phyloP scores from a whole-genome alignment of 2,888 invertebrate genomes.

The Neocrepidodera transversa region DNA sequence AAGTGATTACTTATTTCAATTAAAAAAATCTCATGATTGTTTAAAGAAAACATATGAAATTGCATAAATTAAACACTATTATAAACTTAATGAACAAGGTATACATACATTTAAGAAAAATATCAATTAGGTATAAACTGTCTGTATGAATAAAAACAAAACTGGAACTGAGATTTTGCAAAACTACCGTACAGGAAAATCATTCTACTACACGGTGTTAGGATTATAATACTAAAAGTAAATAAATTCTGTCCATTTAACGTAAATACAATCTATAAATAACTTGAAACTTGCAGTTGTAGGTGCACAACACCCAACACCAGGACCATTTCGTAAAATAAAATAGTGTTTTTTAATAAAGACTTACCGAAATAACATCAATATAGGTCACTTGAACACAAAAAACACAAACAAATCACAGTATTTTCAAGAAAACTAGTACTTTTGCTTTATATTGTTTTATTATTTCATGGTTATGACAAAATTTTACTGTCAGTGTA shows the following conservation, averaged over 20 bases:
- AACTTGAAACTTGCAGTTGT: conserved; percentile 37
- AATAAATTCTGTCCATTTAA: conserved; percentile 40
- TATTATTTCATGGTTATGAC: conserved; percentile 53
- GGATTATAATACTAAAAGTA: conserved; percentile 36
- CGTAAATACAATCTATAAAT: conserved; percentile 47
- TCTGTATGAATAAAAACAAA: conserved; percentile 14
- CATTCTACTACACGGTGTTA: conserved; percentile 14
- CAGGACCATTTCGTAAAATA: conserved; percentile 39
- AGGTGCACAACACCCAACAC: conserved; percentile 42
- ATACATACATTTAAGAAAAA: conserved; percentile 1
- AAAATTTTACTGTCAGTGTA: conserved; percentile 44
- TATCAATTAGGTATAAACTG: background rate
- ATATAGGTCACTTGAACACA: conserved; percentile 35
- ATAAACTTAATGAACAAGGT: background rate
- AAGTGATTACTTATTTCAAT: background rate
- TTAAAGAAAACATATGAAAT: background rate
- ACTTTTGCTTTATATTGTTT: conserved; percentile 46
- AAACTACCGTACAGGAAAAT: conserved; percentile 14
- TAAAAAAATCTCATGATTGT: background rate
- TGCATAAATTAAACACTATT: background rate
- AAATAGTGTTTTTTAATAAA: conserved; percentile 14
- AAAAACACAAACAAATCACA: conserved; percentile 42
- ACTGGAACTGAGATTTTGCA: conserved; percentile 17
- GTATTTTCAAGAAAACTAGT: conserved; percentile 42
- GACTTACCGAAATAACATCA: conserved; percentile 39